phyloP scores from a whole-genome alignment of 2,797 vertebrate genomes.

The Peromyscus attwateri region DNA sequence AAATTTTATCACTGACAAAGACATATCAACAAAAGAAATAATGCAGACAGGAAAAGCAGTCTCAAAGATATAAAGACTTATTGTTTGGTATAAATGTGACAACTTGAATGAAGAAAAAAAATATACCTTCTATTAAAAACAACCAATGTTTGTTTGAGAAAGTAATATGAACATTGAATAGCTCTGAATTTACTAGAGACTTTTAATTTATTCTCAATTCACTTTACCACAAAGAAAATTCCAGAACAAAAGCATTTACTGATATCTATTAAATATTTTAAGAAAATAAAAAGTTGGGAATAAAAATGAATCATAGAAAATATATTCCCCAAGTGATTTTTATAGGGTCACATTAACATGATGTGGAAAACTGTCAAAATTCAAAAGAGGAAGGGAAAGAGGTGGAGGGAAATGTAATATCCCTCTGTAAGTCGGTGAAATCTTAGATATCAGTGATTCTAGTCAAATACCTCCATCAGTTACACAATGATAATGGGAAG shows the following conservation, averaged over 20 bases:
- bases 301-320: neutral
- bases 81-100: neutral
- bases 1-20: neutral
- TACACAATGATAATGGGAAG: neutral
- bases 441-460: neutral
- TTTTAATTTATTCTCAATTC: too few relatives aligned
- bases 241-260: neutral
- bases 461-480: neutral
- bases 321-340: neutral
- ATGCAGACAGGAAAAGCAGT: neutral
- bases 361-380: neutral
- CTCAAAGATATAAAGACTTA: neutral
- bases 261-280: neutral
- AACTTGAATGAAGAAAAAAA: neutral
- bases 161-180: neutral
- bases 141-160: neutral
- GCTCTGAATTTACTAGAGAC: neutral
- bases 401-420: too few relatives aligned
- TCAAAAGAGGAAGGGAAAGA: neutral
- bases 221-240: neutral
- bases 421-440: too few relatives aligned
- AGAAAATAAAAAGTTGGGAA: neutral
- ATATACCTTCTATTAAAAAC: neutral
- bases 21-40: neutral
- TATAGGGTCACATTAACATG: neutral